Conservation (phyloP, 2,797 vertebrate genomes). For the Bovichtus variegatus region DNA sequence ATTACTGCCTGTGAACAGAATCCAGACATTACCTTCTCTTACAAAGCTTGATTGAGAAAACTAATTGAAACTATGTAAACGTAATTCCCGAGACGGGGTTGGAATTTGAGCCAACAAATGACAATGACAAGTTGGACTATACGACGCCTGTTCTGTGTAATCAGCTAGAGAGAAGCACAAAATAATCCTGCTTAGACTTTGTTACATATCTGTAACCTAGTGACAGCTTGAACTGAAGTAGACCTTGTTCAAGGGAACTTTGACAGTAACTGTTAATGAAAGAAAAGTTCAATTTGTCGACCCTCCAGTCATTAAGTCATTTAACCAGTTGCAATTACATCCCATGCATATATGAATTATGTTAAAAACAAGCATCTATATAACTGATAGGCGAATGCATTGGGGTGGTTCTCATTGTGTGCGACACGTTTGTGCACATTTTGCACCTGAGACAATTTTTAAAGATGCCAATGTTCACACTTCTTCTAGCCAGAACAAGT, state of each 20-base stretch:
- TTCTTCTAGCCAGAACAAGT: not conserved
- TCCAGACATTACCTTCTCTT: too few species aligned
- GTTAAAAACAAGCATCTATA: not conserved
- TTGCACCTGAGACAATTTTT: not conserved
- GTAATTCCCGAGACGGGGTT: not conserved
- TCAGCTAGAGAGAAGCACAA: not conserved
- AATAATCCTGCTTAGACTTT: not conserved
- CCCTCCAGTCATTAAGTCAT: conserved; percentile 5
- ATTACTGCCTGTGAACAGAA: too few species aligned
- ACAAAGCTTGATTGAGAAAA: too few species aligned
- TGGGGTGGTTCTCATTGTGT: not conserved
- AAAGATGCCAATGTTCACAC: not conserved
- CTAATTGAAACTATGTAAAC: too few species aligned
- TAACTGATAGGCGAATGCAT: not conserved
- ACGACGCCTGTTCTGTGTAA: too few species aligned
- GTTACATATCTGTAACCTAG: not conserved
- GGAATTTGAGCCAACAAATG: not conserved
- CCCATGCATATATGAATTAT: not conserved
- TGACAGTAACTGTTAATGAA: not conserved
- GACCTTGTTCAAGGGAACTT: conserved; percentile 11
- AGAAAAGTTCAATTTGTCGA: conserved; percentile 1
- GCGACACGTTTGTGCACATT: not conserved
- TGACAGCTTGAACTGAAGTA: not conserved
- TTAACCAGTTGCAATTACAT: conserved; percentile 12
- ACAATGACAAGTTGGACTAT: too few species aligned